A percentile compares a stretch with the other conserved stretches of the same genome.
Evolutionary conservation across 2,797 vertebrate species (phyloP).

Genomic region (Rousettus madagascariensis): DNA sequence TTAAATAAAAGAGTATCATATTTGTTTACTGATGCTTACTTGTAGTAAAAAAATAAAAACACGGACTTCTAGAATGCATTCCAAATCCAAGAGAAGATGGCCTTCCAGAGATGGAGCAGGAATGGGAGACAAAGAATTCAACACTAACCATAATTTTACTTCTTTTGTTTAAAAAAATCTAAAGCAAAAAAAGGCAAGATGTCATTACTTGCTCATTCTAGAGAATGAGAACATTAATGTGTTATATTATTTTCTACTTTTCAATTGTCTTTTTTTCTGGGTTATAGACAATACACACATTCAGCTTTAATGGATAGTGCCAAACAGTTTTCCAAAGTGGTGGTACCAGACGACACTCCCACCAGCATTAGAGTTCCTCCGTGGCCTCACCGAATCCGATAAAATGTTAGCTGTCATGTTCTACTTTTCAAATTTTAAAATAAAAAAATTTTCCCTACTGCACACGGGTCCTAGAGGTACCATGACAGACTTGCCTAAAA

Average conservation of each 20-base stretch:
- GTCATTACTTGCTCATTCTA: not conserved
- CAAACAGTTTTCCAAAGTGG: not conserved
- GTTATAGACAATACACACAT: not conserved
- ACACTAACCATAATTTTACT: not conserved
- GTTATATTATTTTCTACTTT: not conserved
- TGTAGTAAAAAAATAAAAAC: not conserved
- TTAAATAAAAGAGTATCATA: not conserved
- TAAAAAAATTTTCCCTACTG: not conserved
- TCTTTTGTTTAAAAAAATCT: not conserved
- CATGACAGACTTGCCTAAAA: not conserved
- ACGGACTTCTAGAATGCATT: not conserved
- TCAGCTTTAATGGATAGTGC: not conserved
- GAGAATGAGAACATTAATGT: not conserved
- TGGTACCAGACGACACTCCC: no score
- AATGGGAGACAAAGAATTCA: not conserved
- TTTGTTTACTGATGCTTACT: not conserved
- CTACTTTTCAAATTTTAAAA: not conserved
- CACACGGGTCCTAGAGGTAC: not conserved
- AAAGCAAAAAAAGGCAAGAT: not conserved
- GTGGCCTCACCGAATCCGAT: not conserved
- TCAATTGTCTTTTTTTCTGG: not conserved
- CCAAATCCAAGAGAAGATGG: not conserved
- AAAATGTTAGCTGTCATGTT: not conserved
- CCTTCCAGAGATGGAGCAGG: not conserved
- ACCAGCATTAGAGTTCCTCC: fast-evolving